Evolutionary conservation across 2,888 invertebrate species (phyloP).

Genomic region (Notocelia uddmanniana): DNA sequence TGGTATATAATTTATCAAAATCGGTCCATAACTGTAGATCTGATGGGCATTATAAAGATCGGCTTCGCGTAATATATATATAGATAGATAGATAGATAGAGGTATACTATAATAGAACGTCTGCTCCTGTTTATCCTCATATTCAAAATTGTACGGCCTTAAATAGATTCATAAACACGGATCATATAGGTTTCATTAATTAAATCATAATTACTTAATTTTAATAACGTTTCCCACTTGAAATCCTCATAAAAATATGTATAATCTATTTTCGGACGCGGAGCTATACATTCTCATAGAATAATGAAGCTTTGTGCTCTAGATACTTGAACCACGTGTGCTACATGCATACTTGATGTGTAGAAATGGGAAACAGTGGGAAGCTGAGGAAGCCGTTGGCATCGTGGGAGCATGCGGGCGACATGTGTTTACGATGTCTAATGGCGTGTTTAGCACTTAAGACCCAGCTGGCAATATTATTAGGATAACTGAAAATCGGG

Average conservation of each 20-base stretch:
- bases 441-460: background rate
- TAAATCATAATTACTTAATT: no score
- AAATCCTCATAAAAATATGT: conserved; percentile 13
- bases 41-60: no score
- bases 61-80: no score
- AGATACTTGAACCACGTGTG: conserved; percentile 70
- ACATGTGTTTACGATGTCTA: conserved; percentile 31
- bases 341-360: conserved; percentile 65
- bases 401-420: conserved; percentile 68
- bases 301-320: conserved; percentile 43
- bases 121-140: no score
- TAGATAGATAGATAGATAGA: no score
- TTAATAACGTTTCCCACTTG: no score
- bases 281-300: conserved; percentile 2
- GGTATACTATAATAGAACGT: no score
- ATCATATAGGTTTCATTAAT: no score
- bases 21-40: no score
- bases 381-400: conserved; percentile 58
- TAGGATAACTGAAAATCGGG: background rate
- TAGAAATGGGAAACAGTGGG: conserved; percentile 58
- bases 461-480: background rate
- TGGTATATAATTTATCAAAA: no score
- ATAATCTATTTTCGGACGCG: conserved; percentile 5
- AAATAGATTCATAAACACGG: no score
- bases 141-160: no score